Evolutionary conservation across 2,113 vertebrate genomes (phyloP), one percentile per base, ranked within the genome.

Genomic region (Dolichallabes microphthalmus): DNA sequence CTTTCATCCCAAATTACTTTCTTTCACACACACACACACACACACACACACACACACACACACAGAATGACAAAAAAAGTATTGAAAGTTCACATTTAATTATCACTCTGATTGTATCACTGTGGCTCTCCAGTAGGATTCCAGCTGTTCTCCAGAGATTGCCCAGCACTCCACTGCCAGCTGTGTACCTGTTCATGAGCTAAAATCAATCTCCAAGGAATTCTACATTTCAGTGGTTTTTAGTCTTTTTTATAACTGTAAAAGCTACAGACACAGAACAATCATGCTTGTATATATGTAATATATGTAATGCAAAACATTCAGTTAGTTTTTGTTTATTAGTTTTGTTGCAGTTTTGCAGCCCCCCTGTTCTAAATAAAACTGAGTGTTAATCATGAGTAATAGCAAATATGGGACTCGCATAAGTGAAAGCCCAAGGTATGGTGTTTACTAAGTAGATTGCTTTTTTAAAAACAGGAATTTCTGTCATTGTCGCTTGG

Each of bases 401-500:
- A 85, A 57, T 69, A 61, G 30, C 66, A 12, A 32, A 68, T 64
- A 60, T 45, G 86, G 90, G 88, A 86, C 88, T 93, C 87, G 89
- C 84, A 85, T 87, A 88, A 89, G 32, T 12, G 4, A 19, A 71
- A 53, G 64, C 68, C 6, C 84, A 82, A 66, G 53, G 64, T 82
- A 27, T 13, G 86, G 86, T 89, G 82, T 77, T 17, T 84, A 83
- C 79, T 82, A 82, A 77, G 84, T 76, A 85, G 80, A 79, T 58
- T 82, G 71, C 84, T 89, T 90, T 88, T 90, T 45, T 45, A 0
- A 8, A 94, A 95, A 95, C 94, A 95, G 94, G 94, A 95, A 94
- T 90, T 88, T 76, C 68, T 87, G 90, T 94, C 92, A 94, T 95
- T 95, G 94, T 95, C 89, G 92, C 91, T 93, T 20, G 90, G 93